Evolutionary conservation across 2,888 invertebrate genomes (phyloP), one percentile per base, ranked within the genome.

Genomic region (Dyspetes luteomarginatus): DNA sequence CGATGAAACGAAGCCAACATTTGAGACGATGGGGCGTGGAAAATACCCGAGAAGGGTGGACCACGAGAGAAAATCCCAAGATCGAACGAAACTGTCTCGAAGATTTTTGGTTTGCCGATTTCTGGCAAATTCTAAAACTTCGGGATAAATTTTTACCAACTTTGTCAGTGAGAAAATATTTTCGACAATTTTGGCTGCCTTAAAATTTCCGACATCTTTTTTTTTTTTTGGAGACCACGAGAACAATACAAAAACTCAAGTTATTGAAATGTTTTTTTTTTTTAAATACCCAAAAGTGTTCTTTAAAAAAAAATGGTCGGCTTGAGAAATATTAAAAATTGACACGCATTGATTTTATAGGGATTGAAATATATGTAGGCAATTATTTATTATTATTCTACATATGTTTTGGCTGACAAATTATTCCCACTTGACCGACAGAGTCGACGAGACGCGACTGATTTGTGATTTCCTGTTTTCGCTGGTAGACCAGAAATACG

Each of bases 41-140:
- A 36, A 12, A 12, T 4, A 7, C 2, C 12, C 1, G 12, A 9
- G 9, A 12, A 36, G 12, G 36, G 9, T 36, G 9, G 36, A 36
- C 7, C 36, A 36, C 36, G 17, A 15, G 30, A 19, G 41, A 68
- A 28, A 71, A 65, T 45, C 45, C 48, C 36, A 58, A 67, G 55
- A 67, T 62, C 68, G 73, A 48, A 55, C 62, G 55, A 45, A 24
- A 72, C 62, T 45, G 73, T 68, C 22, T 22, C 24, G 41, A 62
- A 43, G 19, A 56, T 64, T 68, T 41, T 43, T 4, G n/a, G 7
- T 12, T 2, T 52, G 41, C 12, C 15, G 52, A 15, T 67, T 58
- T 56, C 36, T 26, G 41, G 48, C 56, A 36, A 48, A 55, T 76
- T 45, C 36, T 3, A 3, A 56, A 64, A 62, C 45, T 62, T 22